Conservation (phyloP, 2,888 invertebrate species). For the Xanthorhoe designata region DNA sequence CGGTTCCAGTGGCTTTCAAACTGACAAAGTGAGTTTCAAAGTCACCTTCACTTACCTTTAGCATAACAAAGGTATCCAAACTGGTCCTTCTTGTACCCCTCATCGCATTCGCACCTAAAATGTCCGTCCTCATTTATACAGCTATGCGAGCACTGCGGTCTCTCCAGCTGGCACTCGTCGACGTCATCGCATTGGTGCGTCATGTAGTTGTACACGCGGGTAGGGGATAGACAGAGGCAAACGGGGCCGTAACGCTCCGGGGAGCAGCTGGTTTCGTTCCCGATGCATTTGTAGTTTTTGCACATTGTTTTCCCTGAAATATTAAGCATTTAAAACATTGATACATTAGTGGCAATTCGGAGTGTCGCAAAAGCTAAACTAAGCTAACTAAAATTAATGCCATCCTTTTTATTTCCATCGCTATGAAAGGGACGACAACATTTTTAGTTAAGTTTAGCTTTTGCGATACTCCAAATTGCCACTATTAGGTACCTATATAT, state of each 20-base stretch:
- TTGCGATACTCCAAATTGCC: too few species aligned
- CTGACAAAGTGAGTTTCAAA: too few species aligned
- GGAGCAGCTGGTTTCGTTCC: slow-evolving; percentile 53
- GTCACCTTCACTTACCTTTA: slow-evolving; percentile 52
- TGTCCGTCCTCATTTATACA: slow-evolving; percentile 87
- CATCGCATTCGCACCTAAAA: slow-evolving; percentile 88
- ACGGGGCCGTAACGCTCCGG: slow-evolving; percentile 64
- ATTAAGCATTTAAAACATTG: too few species aligned
- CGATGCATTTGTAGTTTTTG: slow-evolving; percentile 55
- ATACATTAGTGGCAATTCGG: too few species aligned
- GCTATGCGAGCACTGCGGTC: slow-evolving; percentile 89
- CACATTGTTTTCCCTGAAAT: slow-evolving; percentile 74
- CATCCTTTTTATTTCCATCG: too few species aligned
- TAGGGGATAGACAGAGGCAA: slow-evolving; percentile 82
- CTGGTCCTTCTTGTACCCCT: slow-evolving; percentile 58
- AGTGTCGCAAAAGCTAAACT: too few species aligned
- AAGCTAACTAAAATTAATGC: too few species aligned
- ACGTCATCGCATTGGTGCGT: slow-evolving; percentile 81
- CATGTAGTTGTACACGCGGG: slow-evolving; percentile 70
- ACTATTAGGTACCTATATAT: too few species aligned
- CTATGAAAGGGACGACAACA: too few species aligned
- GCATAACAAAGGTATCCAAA: slow-evolving; percentile 64
- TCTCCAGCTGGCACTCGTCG: slow-evolving; percentile 87
- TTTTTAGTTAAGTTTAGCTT: too few species aligned
- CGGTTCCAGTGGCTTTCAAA: too few species aligned